These are phyloP conservation scores for Melopsittacus undulatus DNA, from an alignment of 2,797 vertebrate genomes.

Conservation along the genomic window DNA sequence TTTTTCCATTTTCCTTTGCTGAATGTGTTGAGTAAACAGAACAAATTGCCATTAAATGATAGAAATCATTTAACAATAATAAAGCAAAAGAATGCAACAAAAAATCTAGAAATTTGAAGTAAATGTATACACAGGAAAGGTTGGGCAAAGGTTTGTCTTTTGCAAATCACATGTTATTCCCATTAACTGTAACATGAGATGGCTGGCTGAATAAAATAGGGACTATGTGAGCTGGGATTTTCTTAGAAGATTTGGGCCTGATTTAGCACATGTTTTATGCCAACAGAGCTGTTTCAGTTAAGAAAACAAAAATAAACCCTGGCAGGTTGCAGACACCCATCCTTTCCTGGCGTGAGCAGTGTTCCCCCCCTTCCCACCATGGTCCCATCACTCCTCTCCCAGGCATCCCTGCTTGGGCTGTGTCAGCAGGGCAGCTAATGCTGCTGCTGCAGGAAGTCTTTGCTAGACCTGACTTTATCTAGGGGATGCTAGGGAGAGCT, in stretches of 20 bases:
- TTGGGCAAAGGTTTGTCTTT: constrained; percentile 7
- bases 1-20: constrained; percentile 7
- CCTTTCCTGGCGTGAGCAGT: background rate
- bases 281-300: constrained; percentile 34
- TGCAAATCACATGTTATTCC: constrained; percentile 56
- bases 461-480: background rate
- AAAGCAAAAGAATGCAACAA: background rate
- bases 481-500: background rate
- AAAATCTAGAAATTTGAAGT: constrained; percentile 5
- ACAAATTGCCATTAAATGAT: background rate
- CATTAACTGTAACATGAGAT: constrained; percentile 54
- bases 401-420: background rate
- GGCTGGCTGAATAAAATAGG: constrained; percentile 24
- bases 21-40: background rate
- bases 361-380: fast-evolving
- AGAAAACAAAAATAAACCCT: constrained; percentile 56
- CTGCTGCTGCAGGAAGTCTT: background rate
- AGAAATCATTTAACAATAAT: constrained; percentile 30
- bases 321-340: background rate
- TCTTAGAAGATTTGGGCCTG: constrained; percentile 26
- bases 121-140: background rate
- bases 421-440: fast-evolving
- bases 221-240: constrained; percentile 22
- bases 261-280: constrained; percentile 53
- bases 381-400: background rate